phyloP scores from a whole-genome alignment of 2,113 vertebrate genomes.

The Chaetorhynchus papuensis region DNA sequence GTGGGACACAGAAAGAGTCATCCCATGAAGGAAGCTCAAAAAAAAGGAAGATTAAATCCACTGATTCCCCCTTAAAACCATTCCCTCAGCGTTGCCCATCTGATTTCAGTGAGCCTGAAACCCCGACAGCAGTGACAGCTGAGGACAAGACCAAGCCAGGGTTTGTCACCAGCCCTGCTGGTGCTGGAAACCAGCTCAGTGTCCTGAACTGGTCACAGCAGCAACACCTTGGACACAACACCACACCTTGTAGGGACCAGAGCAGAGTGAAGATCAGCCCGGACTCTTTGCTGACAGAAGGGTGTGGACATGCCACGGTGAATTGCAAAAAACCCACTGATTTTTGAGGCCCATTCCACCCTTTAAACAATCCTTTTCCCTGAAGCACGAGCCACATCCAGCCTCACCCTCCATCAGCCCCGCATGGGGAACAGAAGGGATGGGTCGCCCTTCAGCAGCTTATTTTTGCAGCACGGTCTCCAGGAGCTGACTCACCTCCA shows the following conservation, averaged over 20 bases:
- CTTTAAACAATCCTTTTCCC: background rate
- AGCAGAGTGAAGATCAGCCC: background rate
- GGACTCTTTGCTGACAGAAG: background rate
- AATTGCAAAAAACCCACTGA: background rate
- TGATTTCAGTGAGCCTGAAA: background rate
- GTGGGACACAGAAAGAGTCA: accelerated
- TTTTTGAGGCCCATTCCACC: background rate
- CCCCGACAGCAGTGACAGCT: accelerated
- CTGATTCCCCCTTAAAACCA: accelerated
- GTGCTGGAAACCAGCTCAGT: background rate
- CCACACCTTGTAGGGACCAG: background rate
- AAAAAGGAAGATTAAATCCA: background rate
- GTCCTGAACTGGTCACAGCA: background rate
- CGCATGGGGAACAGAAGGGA: background rate
- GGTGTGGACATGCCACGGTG: too few relatives aligned
- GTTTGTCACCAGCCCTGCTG: background rate
- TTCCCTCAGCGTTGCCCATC: background rate
- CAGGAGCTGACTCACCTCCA: background rate
- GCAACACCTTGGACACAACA: accelerated
- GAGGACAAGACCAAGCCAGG: background rate
- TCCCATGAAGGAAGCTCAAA: background rate
- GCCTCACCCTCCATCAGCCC: background rate
- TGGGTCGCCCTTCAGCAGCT: background rate
- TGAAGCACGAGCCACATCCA: background rate
- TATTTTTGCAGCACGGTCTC: background rate